Evolutionary conservation across 2,113 vertebrate species (phyloP).

Genomic region (Falcunculus frontatus): DNA sequence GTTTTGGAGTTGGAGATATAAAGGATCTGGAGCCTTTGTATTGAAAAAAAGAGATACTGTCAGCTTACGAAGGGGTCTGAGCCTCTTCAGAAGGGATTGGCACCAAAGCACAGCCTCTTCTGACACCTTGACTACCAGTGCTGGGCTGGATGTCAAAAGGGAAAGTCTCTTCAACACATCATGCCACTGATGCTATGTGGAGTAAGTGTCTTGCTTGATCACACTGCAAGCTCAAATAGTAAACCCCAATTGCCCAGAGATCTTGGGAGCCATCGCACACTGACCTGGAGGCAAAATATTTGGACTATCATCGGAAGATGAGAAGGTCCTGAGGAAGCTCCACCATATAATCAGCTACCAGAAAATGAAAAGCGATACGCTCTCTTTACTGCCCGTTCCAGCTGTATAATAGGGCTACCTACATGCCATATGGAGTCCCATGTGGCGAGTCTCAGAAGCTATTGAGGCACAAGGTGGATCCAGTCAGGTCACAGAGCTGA

Average conservation of each 20-base stretch:
- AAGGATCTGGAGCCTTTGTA: not conserved
- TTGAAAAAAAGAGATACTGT: not conserved
- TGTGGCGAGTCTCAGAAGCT: fast-evolving
- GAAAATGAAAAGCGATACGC: not conserved
- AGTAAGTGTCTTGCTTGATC: not conserved
- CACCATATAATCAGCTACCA: not conserved
- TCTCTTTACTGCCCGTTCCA: not conserved
- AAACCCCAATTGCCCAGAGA: not conserved
- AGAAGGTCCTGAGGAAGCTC: not conserved
- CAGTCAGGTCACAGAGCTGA: not conserved
- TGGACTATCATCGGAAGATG: not conserved
- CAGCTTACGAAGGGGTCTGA: fast-evolving
- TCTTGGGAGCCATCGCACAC: not conserved
- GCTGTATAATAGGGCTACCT: not conserved
- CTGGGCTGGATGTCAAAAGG: not conserved
- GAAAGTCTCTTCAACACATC: not conserved
- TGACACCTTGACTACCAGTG: not conserved
- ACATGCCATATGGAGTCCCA: not conserved
- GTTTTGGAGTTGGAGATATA: not conserved
- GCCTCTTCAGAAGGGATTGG: not conserved
- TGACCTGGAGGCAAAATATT: not conserved
- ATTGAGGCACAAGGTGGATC: not conserved
- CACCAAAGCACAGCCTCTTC: not conserved
- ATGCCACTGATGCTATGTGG: too few relatives aligned
- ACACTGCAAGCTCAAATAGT: not conserved